These are phyloP conservation scores for Bugulina stolonifera DNA, from an alignment of 2,888 invertebrate species.

Conservation along the genomic window DNA sequence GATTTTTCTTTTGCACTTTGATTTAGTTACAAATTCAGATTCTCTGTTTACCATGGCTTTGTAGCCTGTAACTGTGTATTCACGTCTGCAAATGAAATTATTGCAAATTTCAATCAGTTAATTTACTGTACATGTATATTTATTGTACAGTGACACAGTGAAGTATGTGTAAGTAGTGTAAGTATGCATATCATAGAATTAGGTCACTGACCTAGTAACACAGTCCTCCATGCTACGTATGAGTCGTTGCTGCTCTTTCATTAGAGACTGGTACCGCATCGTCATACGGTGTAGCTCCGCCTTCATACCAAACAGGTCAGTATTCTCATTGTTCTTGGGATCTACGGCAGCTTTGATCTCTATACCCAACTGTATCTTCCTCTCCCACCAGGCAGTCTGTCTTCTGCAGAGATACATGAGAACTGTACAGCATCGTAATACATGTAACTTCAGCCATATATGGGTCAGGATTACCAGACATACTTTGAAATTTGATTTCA, in stretches of 20 bases:
- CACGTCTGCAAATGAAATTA: slow-evolving; percentile 20
- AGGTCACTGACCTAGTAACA: slow-evolving; percentile 24
- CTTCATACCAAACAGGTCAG: slow-evolving; percentile 17
- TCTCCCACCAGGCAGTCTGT: slow-evolving; percentile 20
- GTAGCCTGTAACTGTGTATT: neutral
- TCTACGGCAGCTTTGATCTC: slow-evolving; percentile 21
- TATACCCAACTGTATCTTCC: slow-evolving; percentile 23
- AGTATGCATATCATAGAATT: no score
- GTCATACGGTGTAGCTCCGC: slow-evolving; percentile 24
- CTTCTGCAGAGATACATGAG: neutral
- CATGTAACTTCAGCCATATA: no score
- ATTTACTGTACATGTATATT: no score
- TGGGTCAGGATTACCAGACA: no score
- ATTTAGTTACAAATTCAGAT: neutral
- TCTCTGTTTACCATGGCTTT: neutral
- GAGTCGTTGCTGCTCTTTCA: slow-evolving; percentile 25
- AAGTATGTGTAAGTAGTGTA: no score
- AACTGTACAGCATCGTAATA: no score
- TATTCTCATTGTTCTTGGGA: neutral
- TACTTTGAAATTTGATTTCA: no score
- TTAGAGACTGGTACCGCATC: slow-evolving; percentile 17
- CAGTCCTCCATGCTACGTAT: slow-evolving; percentile 25
- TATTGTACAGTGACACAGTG: no score
- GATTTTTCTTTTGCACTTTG: neutral
- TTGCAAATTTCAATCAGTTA: no score